Percentiles rank a stretch among this genome's conserved stretches.
phyloP scores from a whole-genome alignment of 2,797 vertebrate genomes.

The Lagorchestes hirsutus region DNA sequence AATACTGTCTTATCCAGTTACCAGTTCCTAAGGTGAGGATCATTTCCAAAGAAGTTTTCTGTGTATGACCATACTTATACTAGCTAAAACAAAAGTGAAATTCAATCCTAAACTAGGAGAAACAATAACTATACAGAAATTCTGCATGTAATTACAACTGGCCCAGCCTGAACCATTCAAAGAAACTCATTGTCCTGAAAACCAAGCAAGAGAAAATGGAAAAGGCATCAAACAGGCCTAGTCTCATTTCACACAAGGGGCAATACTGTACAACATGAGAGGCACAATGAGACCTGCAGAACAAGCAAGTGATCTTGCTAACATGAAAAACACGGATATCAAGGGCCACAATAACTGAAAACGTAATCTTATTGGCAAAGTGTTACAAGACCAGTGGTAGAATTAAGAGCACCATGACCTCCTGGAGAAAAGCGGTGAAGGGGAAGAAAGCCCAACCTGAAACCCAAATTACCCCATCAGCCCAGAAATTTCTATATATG shows the following conservation, averaged over 20 bases:
- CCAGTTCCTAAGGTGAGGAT: neutral
- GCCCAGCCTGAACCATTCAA: neutral
- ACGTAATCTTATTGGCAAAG: too few species aligned
- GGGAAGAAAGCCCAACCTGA: too few species aligned
- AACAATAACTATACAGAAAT: neutral
- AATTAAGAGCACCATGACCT: neutral
- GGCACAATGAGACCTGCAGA: neutral
- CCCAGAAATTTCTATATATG: neutral
- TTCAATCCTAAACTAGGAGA: neutral
- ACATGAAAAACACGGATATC: neutral
- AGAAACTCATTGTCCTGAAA: neutral
- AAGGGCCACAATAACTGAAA: neutral
- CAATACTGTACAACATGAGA: neutral
- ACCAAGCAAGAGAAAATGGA: neutral
- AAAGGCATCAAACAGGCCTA: neutral
- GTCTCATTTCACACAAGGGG: too few species aligned
- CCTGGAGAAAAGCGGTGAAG: neutral
- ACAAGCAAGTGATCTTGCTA: neutral
- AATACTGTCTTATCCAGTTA: neutral
- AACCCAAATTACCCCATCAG: neutral
- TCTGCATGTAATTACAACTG: neutral
- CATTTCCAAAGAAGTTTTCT: neutral
- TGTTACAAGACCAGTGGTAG: neutral
- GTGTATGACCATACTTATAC: neutral
- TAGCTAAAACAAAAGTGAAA: neutral